Evolutionary conservation across 1,140 invertebrate species (phyloP).

Genomic region (Argopecten irradians): DNA sequence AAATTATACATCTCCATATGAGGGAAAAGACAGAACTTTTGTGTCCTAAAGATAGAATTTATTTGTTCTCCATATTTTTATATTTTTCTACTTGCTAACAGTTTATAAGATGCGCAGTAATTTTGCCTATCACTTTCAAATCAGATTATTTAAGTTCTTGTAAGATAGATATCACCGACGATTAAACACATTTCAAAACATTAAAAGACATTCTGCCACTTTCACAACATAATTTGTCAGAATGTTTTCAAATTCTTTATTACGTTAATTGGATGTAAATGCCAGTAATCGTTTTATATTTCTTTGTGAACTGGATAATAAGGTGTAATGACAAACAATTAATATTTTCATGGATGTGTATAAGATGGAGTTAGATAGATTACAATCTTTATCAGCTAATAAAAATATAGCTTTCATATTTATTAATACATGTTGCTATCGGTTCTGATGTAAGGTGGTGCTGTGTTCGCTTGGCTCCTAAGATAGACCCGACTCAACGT

Average conservation of each 20-base stretch:
- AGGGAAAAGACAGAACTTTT: neutral
- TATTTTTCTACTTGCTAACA: neutral
- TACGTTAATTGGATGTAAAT: neutral
- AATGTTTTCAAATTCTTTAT: neutral
- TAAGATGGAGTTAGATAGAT: neutral
- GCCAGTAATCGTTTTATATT: neutral
- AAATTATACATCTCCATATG: neutral
- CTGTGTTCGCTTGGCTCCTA: neutral
- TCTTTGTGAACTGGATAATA: neutral
- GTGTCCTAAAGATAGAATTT: neutral
- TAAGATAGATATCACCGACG: neutral
- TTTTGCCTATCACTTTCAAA: constrained; percentile 8
- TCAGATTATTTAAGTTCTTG: neutral
- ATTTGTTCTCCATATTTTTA: neutral
- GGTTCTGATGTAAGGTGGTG: neutral
- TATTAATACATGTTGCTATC: neutral
- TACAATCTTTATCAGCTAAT: constrained; percentile 8
- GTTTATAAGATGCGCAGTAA: neutral
- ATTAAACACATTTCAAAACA: neutral
- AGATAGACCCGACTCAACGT: neutral
- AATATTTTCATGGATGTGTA: neutral
- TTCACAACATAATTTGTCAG: neutral
- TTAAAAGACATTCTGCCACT: neutral
- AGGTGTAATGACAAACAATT: neutral
- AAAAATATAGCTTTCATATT: neutral